Evolutionary conservation across 2,113 vertebrate species (phyloP), one percentile per base, ranked within the genome.

Genomic region (Stigmatopora nigra): DNA sequence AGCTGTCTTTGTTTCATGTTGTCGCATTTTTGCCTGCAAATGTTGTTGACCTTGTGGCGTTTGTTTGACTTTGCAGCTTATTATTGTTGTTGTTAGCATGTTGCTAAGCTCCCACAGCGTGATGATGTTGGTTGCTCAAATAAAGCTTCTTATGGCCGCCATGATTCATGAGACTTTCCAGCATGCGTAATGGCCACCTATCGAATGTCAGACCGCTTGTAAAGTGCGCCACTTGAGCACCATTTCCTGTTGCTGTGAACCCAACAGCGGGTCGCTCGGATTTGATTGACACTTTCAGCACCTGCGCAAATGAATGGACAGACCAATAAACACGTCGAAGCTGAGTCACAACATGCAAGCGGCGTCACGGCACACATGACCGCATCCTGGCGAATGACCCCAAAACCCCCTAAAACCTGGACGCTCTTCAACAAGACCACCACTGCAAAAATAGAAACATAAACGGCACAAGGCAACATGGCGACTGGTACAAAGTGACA

Each of bases 171-270:
- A 19, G 3, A 70, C 1, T 67, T 64, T 70, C 48, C 53, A 69
- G 20, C 41, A 12, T 68, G 66, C 75, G 70, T 60, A 68, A 76
- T 73, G 69, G 68, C 25, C 36, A n/a, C 14, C 68, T 48, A 77
- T 79, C 64, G 44, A 3, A 78, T 73, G 74, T 71, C 78, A 49
- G 10, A 55, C 41, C 1, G 77, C 53, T 73, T 67, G 51, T 72
- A 64, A 74, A 81, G 70, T 0, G 2, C 17, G 58, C 67, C n/a
- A 19, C 79, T 79, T 71, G 61, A 67, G 65, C n/a, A 65, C 31
- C 77, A 72, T 79, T 84, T 81, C 78, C 78, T 84, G 79, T 69
- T 62, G 71, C 45, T 46, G 57, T 46, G 53, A 75, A 71, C 13
- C 46, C n/a, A 59, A 13, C 66, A 13, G 31, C 61, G 71, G 63